These are phyloP conservation scores for Puma concolor DNA, from an alignment of 2,113 vertebrate genomes.

Conservation along the genomic window DNA sequence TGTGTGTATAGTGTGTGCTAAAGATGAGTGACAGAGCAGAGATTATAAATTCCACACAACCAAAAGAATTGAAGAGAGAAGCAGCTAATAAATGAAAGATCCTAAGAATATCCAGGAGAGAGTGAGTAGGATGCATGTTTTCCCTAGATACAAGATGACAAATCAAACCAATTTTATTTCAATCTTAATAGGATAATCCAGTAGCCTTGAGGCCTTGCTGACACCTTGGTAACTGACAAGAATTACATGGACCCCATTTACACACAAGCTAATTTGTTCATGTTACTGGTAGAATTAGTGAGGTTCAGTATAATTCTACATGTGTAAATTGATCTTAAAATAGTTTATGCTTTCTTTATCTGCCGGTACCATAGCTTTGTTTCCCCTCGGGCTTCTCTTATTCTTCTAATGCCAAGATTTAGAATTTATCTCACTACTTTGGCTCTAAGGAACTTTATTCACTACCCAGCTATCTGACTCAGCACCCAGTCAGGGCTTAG, in stretches of 20 bases:
- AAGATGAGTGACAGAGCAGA: background rate
- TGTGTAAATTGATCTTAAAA: constrained; percentile 46
- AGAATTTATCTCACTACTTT: background rate
- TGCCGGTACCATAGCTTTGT: background rate
- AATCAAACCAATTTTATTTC: constrained; percentile 14
- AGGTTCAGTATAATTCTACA: background rate
- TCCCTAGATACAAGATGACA: background rate
- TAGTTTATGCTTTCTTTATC: background rate
- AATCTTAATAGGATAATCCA: background rate
- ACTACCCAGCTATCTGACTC: background rate
- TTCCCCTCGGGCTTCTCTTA: background rate
- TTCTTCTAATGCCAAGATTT: background rate
- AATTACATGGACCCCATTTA: background rate
- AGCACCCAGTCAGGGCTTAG: background rate
- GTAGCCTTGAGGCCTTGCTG: constrained; percentile 11
- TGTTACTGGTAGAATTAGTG: background rate
- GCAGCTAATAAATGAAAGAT: background rate
- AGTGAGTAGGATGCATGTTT: background rate
- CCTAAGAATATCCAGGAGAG: background rate
- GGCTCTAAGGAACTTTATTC: background rate
- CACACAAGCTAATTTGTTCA: background rate
- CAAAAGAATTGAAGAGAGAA: background rate
- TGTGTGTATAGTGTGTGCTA: background rate
- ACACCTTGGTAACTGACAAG: background rate
- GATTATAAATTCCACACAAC: background rate